Percentiles rank a stretch among this genome's conserved stretches.
phyloP scores from a whole-genome alignment of 2,888 invertebrate species.

The Keiferia lycopersicella region DNA sequence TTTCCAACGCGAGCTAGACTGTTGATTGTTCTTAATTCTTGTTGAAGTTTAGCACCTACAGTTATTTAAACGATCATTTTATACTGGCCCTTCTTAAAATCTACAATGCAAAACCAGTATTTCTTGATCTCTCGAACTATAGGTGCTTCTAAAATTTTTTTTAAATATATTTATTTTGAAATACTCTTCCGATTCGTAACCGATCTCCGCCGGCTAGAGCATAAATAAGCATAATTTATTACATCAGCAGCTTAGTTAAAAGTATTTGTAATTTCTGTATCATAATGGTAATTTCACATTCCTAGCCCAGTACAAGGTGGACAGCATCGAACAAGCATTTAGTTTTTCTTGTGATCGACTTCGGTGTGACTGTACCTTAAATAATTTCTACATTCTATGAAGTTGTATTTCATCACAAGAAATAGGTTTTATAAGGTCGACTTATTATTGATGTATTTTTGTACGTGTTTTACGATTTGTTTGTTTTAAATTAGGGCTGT shows the following conservation, averaged over 20 bases:
- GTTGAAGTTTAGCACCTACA: conserved; percentile 48
- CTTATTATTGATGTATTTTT: conserved; percentile 57
- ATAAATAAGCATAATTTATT: conserved; percentile 67
- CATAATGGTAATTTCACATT: conserved; percentile 68
- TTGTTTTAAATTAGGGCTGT: conserved; percentile 28
- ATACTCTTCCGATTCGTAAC: conserved; percentile 43
- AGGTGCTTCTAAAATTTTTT: not conserved
- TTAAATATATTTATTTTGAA: conserved; percentile 53
- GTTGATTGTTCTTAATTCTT: conserved; percentile 55
- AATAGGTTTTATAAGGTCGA: conserved; percentile 48
- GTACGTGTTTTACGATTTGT: conserved; percentile 44
- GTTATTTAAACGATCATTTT: conserved; percentile 30
- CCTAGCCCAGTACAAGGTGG: conserved; percentile 55
- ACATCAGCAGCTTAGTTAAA: conserved; percentile 60
- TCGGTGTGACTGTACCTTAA: conserved; percentile 49
- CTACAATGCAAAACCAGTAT: too few species aligned
- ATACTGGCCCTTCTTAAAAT: conserved; percentile 23
- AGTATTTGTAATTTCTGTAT: conserved; percentile 80
- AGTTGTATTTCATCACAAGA: conserved; percentile 47
- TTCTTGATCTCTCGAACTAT: too few species aligned
- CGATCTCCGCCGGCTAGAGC: conserved; percentile 40
- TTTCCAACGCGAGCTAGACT: conserved; percentile 64
- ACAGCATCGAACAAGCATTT: conserved; percentile 65
- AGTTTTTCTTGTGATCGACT: conserved; percentile 33
- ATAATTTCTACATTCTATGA: conserved; percentile 41